Base-by-base conservation (phyloP, 2,888 invertebrate species). In the Amitus sp. region DNA sequence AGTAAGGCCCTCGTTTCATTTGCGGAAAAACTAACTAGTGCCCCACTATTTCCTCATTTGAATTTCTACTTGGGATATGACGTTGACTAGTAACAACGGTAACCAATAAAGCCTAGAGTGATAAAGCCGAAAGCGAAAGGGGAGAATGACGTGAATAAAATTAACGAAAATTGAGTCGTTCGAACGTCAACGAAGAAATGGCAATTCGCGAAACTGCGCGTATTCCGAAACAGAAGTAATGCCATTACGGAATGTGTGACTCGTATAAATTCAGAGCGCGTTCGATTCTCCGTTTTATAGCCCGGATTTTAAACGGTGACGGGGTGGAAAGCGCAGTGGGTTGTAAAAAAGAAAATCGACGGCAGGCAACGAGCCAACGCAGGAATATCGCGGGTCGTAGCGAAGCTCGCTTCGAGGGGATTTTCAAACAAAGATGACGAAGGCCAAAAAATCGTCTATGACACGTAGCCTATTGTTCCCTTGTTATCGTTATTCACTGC, bases 341-440 rank as follows among this genome's bases (percentile, higher is more conserved):
- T 47, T 51, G 55, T 55, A 55, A 55, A 55, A 60, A 60, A 60
- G 47, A 53, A 49, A 55, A 55, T 60, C 54, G 47, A 10, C 27
- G 47, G 34, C 42, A 50, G 54, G 54, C 60, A 54, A 50, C 50
- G 50, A 60, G 54, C 59, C 50, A 50, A 30, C 47, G 33, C 15
- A 54, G 33, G 23, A 17, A 42, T 61, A 51, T 48, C 51, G 34
- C 13, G 48, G 30, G 13, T 15, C 39, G 49, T 48, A 46, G 49
- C 53, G 27, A 46, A 53, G 48, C 48, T 28, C 37, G 15, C 19
- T 17, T 40, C 13, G 23, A 5, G 17, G 34, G 17, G 43, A 20
- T 47, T 20, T 47, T 28, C 47, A 55, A 60, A 60, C 60, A 47
- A 55, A 60, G 50, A 55, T 42, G 47, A 19, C 19, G 43, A 13